These are phyloP conservation scores for Drosophila takahashii DNA, from an alignment of 1,140 invertebrate species.

Conservation along the genomic window DNA sequence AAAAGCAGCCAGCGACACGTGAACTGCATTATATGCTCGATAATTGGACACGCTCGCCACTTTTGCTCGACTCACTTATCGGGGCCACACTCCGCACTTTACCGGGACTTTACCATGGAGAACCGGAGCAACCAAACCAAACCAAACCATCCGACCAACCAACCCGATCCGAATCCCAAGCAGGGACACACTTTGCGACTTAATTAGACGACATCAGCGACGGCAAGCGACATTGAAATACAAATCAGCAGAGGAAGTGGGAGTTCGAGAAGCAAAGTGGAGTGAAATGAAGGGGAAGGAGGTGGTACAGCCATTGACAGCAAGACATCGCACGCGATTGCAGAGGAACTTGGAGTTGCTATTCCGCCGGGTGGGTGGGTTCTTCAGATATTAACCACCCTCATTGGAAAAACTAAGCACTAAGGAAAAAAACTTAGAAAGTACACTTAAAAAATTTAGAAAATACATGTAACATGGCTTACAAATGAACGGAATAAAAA, in stretches of 20 bases:
- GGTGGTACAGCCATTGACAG: constrained; percentile 34
- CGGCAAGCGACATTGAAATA: constrained; percentile 44
- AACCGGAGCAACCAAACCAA: constrained; percentile 6
- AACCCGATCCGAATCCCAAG: constrained; percentile 44
- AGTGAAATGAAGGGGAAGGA: background rate
- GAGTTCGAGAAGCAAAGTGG: background rate
- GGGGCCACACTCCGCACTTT: constrained; percentile 65
- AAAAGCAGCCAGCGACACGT: constrained; percentile 56
- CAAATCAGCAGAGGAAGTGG: constrained; percentile 19
- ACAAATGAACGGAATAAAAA: too few relatives aligned
- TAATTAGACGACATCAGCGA: constrained; percentile 69
- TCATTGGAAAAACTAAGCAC: constrained; percentile 29
- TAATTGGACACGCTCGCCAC: constrained; percentile 76
- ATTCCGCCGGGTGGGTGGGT: constrained; percentile 21
- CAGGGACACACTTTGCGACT: constrained; percentile 79
- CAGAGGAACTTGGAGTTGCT: constrained; percentile 8
- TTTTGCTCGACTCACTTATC: constrained; percentile 61
- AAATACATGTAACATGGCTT: too few relatives aligned
- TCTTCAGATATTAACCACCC: constrained; percentile 32
- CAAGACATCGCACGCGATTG: constrained; percentile 48
- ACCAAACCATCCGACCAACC: constrained; percentile 17
- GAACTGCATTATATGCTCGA: constrained; percentile 75
- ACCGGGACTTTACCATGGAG: background rate
- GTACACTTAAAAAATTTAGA: too few relatives aligned
- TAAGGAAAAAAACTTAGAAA: background rate